These are phyloP conservation scores for Pemphigus obesinymphae DNA, from an alignment of 1,140 invertebrate species.

Conservation along the genomic window DNA sequence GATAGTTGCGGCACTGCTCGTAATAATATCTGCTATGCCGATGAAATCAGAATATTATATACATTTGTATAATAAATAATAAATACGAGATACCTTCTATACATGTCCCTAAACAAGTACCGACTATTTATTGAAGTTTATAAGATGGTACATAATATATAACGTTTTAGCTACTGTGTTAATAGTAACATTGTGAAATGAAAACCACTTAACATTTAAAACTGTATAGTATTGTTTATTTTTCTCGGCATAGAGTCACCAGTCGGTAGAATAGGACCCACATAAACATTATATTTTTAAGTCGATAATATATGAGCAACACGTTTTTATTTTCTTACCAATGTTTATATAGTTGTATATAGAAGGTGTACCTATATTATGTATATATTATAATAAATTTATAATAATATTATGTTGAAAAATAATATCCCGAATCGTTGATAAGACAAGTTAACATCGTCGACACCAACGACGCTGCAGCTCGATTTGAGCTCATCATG, in stretches of 20 bases:
- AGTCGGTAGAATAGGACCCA: not conserved
- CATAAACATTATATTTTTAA: too few relatives aligned
- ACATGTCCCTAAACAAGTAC: too few relatives aligned
- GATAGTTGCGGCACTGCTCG: too few relatives aligned
- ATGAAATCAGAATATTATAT: too few relatives aligned
- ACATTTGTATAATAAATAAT: too few relatives aligned
- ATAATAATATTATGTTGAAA: not conserved
- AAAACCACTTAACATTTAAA: not conserved
- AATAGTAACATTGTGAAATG: not conserved
- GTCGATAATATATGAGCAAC: not conserved
- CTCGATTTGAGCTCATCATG: too few relatives aligned
- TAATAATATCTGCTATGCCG: too few relatives aligned
- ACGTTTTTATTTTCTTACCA: not conserved
- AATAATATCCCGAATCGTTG: not conserved
- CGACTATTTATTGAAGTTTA: too few relatives aligned
- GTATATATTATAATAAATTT: not conserved
- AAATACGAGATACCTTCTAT: too few relatives aligned
- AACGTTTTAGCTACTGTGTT: not conserved
- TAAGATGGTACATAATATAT: not conserved
- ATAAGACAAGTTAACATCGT: too few relatives aligned
- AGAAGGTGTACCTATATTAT: too few relatives aligned
- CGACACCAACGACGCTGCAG: too few relatives aligned
- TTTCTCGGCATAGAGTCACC: not conserved
- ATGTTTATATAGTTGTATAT: not conserved
- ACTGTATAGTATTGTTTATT: not conserved